Conservation (phyloP, 2,797 vertebrate species). For the Leuciscus waleckii region DNA sequence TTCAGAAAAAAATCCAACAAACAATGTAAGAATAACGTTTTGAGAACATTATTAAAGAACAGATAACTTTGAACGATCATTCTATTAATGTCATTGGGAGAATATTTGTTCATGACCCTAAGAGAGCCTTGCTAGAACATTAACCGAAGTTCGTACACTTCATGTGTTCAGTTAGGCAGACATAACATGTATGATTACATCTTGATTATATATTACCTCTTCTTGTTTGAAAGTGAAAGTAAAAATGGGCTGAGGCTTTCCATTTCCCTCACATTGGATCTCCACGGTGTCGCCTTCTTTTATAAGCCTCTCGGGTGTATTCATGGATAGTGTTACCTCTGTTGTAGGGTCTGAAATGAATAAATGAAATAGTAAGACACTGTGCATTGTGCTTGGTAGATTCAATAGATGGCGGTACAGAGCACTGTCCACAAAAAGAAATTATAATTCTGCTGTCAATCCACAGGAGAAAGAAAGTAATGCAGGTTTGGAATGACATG, state of each 20-base stretch:
- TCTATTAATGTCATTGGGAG: background rate
- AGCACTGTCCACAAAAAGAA: background rate
- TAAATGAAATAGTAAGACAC: background rate
- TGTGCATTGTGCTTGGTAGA: background rate
- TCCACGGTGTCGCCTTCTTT: slow-evolving; percentile 88
- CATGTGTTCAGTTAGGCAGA: background rate
- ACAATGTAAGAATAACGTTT: too few relatives aligned
- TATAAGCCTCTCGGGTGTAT: slow-evolving; percentile 70
- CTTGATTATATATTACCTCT: slow-evolving; percentile 62
- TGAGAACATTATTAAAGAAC: too few relatives aligned
- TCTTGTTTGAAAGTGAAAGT: slow-evolving; percentile 68
- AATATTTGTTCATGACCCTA: background rate
- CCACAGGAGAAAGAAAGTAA: background rate
- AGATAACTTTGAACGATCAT: too few relatives aligned
- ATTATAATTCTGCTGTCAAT: background rate
- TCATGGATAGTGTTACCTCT: slow-evolving; percentile 72
- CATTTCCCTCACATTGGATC: slow-evolving; percentile 83
- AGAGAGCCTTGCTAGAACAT: background rate
- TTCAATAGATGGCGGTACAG: slow-evolving; percentile 27
- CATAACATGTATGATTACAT: background rate
- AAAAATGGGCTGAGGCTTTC: slow-evolving; percentile 73
- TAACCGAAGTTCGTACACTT: background rate
- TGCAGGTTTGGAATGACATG: background rate
- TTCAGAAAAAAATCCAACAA: too few relatives aligned
- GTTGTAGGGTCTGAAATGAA: slow-evolving; percentile 81